phyloP scores from a whole-genome alignment of 2,888 invertebrate species.

The Trissolcus brochymenae region DNA sequence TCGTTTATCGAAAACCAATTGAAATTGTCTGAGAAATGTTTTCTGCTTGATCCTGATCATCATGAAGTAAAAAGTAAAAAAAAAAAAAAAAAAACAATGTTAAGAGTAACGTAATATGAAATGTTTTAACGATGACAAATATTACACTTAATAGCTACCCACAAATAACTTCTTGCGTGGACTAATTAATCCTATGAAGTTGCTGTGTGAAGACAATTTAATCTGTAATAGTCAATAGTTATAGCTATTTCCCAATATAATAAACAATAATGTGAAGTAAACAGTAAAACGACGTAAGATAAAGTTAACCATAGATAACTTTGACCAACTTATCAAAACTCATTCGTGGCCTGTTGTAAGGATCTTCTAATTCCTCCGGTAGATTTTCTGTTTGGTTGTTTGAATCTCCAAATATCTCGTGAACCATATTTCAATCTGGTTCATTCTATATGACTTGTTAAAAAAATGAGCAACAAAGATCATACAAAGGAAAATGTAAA shows the following conservation, averaged over 20 bases:
- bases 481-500: constrained; percentile 22
- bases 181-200: constrained; percentile 29
- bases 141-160: constrained; percentile 19
- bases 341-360: constrained; percentile 52
- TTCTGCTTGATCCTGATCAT: constrained; percentile 15
- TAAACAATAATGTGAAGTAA: constrained; percentile 10
- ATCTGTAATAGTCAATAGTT: constrained; percentile 36
- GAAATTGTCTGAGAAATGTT: neutral
- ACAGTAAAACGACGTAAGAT: constrained; percentile 6
- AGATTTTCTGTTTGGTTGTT: neutral
- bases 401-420: neutral
- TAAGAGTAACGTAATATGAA: constrained; percentile 1
- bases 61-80: constrained; percentile 14
- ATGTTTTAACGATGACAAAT: constrained; percentile 21
- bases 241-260: constrained; percentile 28
- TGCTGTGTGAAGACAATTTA: constrained; percentile 26
- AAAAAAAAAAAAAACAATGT: constrained; percentile 6
- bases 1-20: neutral
- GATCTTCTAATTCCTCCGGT: constrained; percentile 33
- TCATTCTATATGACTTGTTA: neutral
- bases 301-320: constrained; percentile 34
- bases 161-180: constrained; percentile 21
- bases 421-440: neutral
- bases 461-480: constrained; percentile 9
- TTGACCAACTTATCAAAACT: constrained; percentile 39